Base-by-base conservation (phyloP, 1,140 invertebrate genomes). In the Diorhabda sublineata region DNA sequence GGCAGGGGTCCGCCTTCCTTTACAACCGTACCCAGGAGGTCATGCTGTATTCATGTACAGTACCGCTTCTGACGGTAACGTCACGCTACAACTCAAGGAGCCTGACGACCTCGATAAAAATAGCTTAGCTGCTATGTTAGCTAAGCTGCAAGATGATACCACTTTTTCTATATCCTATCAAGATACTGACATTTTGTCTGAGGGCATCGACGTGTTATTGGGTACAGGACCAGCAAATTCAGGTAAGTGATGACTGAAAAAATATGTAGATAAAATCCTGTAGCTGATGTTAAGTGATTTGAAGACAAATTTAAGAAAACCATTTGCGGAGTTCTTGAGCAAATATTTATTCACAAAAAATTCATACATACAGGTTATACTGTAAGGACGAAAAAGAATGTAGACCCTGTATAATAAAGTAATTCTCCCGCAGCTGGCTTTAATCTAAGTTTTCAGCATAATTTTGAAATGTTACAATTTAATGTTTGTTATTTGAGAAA, bases 11-110 rank as follows among this genome's bases (percentile, higher is more conserved):
- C 80, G 83, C 60, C 73, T 84, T 64, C 83, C 83, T 42, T 77
- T 83, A 43, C 81, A 82, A 70, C 82, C 81, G 9, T 83, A 83
- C 70, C 73, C 79, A 3, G 80, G 80, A n/a, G 77, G 80, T 59
- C 80, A 81, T 78, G 82, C 83, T 8, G 83, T 84, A 62, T 84
- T 84, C 71, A 84, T 84, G 82, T 83, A 84, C 74, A 81, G 81
- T 68, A 81, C 82, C 6, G 79, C 81, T 2, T 77, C 79, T 5
- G 83, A 82, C 62, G 82, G 82, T 26, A 81, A 80, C 43, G 83
- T 83, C 65, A 83, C 82, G 11, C 73, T 84, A 64, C 82, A 83
- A 66, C 78, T 83, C 42, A 78, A 82, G 45, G 83, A 84, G 64
- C 78, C 81, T 8, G 83, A 83, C 69, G 82, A 82, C 70, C 69